Evolutionary conservation across 1,140 invertebrate species (phyloP), one percentile per base, ranked within the genome.

Genomic region (Leucophenga varia): DNA sequence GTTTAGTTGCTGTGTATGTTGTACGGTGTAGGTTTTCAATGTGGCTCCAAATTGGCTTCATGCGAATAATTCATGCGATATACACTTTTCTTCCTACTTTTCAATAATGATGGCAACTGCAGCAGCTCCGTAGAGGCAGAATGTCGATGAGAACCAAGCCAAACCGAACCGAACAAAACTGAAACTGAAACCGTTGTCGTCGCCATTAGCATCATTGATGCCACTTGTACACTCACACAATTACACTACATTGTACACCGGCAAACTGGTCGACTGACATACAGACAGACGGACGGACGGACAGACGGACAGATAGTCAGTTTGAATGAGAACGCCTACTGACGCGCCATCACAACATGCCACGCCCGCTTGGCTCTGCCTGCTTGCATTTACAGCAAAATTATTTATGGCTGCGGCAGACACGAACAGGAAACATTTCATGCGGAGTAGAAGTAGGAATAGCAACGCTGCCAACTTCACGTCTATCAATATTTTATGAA

Each of bases 401-500:
- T 67, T 67, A 67, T 67, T 67, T 67, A 67, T 67, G 64, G 64
- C 63, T 67, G 63, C 63, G 63, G 65, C 63, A 67, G 64, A 67
- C 63, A 67, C 63, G 59, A 67, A 67, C 59, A 63, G 63, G 59
- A 67, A 57, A 56, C 64, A n/a, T n/a, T n/a, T n/a, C n/a, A n/a
- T n/a, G n/a, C n/a, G n/a, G 10, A 35, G n/a, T 35, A 35, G 32
- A 42, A 30, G 40, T 42, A 30, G 32, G 61, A 68, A 49, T 54
- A 61, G 30, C 19, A 22, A 60, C 61, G 65, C 59, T 69, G 59
- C 65, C 58, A 69, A 63, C 65, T 65, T 52, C 56, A 69, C 54
- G 65, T 70, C 65, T 56, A 69, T 69, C 65, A 69, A 69, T 69
- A 69, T 69, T 69, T 69, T 65, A 69, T 69, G 56, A 59, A 69